These are phyloP conservation scores for Leptinotarsa rubiginosa DNA, from an alignment of 2,888 invertebrate genomes.

Conservation along the genomic window DNA sequence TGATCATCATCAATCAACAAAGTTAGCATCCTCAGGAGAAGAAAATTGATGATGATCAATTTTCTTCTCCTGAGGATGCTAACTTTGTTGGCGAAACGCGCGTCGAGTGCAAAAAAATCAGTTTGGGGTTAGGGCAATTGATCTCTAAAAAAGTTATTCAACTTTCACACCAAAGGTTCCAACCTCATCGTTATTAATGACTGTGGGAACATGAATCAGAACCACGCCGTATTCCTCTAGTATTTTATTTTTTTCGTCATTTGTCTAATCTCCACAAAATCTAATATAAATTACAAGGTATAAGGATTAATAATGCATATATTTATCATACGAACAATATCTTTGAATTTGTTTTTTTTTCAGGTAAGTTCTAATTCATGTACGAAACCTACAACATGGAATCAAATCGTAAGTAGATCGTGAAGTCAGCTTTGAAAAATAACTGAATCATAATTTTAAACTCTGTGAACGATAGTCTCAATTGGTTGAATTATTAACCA, in stretches of 20 bases:
- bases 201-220: too few relatives aligned
- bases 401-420: background rate
- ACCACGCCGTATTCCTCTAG: background rate
- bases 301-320: background rate
- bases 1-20: too few relatives aligned
- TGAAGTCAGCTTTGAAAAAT: background rate
- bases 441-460: background rate
- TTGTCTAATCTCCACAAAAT: background rate
- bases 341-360: background rate
- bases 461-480: background rate
- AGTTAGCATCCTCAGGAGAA: too few relatives aligned
- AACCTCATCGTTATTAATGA: too few relatives aligned
- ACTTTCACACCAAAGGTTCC: too few relatives aligned
- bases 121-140: too few relatives aligned
- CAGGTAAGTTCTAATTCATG: background rate
- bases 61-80: too few relatives aligned
- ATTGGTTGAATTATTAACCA: background rate
- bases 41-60: too few relatives aligned
- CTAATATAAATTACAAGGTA: background rate
- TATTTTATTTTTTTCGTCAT: background rate
- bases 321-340: background rate
- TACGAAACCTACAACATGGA: background rate
- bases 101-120: too few relatives aligned
- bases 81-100: too few relatives aligned
- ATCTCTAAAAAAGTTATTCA: too few relatives aligned